phyloP scores from a whole-genome alignment of 2,888 invertebrate genomes.

The Rhagonycha fulva region DNA sequence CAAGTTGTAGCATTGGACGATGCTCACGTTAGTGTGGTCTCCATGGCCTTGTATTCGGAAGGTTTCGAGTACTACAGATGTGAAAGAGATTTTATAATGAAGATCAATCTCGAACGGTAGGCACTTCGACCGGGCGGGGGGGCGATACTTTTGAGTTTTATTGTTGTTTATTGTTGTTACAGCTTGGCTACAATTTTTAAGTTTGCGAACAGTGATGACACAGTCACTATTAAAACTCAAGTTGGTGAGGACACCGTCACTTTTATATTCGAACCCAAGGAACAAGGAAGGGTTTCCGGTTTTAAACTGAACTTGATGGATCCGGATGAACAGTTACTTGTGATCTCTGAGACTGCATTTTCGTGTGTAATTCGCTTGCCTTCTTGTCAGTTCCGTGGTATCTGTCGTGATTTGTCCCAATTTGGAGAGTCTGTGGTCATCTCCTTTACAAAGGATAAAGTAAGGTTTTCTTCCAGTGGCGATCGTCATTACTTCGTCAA shows the following conservation, averaged over 20 bases:
- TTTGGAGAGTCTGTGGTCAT: slow-evolving; percentile 99
- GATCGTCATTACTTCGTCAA: slow-evolving; percentile 90
- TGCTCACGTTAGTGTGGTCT: slow-evolving; percentile 97
- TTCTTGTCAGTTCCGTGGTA: slow-evolving; percentile 92
- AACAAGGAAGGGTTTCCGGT: slow-evolving; percentile 93
- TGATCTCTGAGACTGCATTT: slow-evolving; percentile 97
- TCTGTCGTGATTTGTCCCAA: slow-evolving; percentile 94
- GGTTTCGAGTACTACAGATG: slow-evolving; percentile 99
- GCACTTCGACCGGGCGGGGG: slow-evolving; percentile 26
- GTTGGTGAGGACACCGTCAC: slow-evolving; percentile 96
- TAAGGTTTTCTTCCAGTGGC: slow-evolving; percentile 92
- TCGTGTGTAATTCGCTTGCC: slow-evolving; percentile 96
- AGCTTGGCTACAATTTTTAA: slow-evolving; percentile 97
- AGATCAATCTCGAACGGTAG: slow-evolving; percentile 91
- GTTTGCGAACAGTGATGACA: slow-evolving; percentile 96
- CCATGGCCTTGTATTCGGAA: slow-evolving; percentile 88
- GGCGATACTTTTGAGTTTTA: neutral
- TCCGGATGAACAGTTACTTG: slow-evolving; percentile 96
- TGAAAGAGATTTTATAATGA: slow-evolving; percentile 96
- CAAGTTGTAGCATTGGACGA: slow-evolving; percentile 98
- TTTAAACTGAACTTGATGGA: slow-evolving; percentile 99
- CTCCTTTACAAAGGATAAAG: slow-evolving; percentile 94
- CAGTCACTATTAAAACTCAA: slow-evolving; percentile 93
- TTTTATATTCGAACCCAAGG: slow-evolving; percentile 94
- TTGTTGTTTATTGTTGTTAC: slow-evolving; percentile 38